Base-by-base conservation (phyloP, 2,888 invertebrate genomes). In the Megastigmus dorsalis region DNA sequence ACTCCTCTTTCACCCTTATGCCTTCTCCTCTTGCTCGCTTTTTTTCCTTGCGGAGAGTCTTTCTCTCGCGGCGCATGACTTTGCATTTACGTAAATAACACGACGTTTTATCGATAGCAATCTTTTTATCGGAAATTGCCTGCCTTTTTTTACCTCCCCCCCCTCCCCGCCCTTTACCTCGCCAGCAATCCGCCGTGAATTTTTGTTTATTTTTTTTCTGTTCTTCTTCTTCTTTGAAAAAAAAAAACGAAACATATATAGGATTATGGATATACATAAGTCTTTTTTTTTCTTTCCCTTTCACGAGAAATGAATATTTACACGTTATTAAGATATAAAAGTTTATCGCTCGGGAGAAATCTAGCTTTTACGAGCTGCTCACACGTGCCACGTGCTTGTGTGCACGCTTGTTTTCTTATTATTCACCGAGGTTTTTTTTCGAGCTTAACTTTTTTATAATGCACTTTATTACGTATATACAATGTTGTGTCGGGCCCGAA, bases 21-120 rank as follows among this genome's bases (percentile, higher is more conserved):
- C n/a, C n/a, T n/a, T n/a, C 15, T 36, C n/a, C 23, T 18, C 26
- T 1, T n/a, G 10, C 30, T 23, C 23, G 18, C 23, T 26, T 13
- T 23, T 15, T 10, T 50, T 33, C 23, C 23, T 52, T 13, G 13
- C 45, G 20, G 26, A n/a, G n/a, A n/a, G n/a, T n/a, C n/a, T 33
- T 62, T 28, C 41, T 20, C 48, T 67, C 57, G 43, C 28, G 43
- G 20, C 30, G 57, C 50, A 65, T 70, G 75, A 75, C 75, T 74
- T 69, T 70, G 75, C 68, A 57, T 74, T 74, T 68, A 74, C 75
- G 70, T 55, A 75, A 75, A 75, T 75, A 75, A 70, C 75, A 33
- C 60, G 75, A 59, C 43, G 74, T 43, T 67, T 73, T 66, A 66
- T 67, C 68, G 75, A 75, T 66, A 60, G 54, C 59, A 45, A 75